Evolutionary conservation across 2,888 invertebrate species (phyloP), one percentile per base, ranked within the genome.

Genomic region (Punctoribates punctum): DNA sequence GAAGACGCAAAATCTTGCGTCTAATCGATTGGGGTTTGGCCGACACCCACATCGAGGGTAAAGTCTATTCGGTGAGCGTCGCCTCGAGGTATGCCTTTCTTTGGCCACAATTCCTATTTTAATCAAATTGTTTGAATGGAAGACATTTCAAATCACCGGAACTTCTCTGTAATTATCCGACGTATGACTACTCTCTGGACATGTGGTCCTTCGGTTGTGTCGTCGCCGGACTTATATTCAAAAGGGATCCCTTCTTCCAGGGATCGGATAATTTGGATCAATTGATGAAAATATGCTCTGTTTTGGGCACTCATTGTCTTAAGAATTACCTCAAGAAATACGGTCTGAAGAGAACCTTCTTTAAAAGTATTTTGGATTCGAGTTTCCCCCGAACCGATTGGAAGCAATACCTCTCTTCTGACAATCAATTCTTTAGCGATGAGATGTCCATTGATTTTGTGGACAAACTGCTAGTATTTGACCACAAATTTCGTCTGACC

Each of bases 221-320:
- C n/a, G n/a, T 67, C 11, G 67, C 67, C 2, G 67, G 38, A n/a
- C 27, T 42, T 17, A n/a, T 67, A 29, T 67, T 67, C 29, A 34
- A 20, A 38, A 67, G n/a, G n/a, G 67, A 67, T 2, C 67, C 67
- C 9, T 67, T 67, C 38, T 67, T 67, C 4, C 9, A 15, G 15
- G 67, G 67, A 38, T 38, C 38, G 20, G 67, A 67, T n/a, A 67
- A 67, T 67, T 38, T 67, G 38, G 67, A 67, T 42, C 67, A 67
- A 38, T 67, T 67, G 67, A 67, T 9, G 42, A 20, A 17, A n/a
- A 67, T 67, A 15, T 20, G 20, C n/a, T n/a, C 1, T 1, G 67
- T 67, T 67, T 20, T 67, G 38, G 67, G 67, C 34, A 17, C 34
- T 29, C 15, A 67, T 17, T 34, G 38, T 38, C 38, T 67, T 34